Evolutionary conservation across 2,888 invertebrate genomes (phyloP).

Genomic region (Hydrotaea diabolus): DNA sequence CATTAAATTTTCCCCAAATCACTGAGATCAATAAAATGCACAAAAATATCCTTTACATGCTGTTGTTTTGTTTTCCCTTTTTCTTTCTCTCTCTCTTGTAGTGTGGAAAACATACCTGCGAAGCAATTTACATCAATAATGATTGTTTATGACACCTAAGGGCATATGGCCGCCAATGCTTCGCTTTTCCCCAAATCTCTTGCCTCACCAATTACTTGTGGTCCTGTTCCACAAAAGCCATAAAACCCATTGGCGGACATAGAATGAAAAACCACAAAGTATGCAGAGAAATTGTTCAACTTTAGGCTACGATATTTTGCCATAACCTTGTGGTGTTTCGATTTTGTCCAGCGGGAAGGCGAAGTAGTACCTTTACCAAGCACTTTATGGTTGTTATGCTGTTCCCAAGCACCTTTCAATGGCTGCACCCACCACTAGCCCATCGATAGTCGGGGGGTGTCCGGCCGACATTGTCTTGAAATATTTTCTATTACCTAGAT

Average conservation of each 20-base stretch:
- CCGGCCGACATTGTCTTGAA: not conserved
- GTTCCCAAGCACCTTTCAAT: not conserved
- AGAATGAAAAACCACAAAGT: not conserved
- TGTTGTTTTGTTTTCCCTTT: not conserved
- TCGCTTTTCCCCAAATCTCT: not conserved
- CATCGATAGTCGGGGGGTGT: not conserved
- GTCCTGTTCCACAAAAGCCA: not conserved
- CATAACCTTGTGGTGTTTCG: not conserved
- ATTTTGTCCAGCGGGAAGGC: not conserved
- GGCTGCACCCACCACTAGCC: not conserved
- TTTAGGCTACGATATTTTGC: not conserved
- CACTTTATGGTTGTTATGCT: not conserved
- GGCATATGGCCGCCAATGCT: not conserved
- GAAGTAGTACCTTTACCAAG: not conserved
- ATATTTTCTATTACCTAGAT: not conserved
- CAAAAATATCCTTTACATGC: not conserved
- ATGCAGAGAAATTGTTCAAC: not conserved
- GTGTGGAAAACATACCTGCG: not conserved
- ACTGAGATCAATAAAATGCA: not conserved
- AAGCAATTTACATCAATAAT: slow-evolving; percentile 2
- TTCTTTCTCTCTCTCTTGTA: too few species aligned
- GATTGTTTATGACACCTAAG: slow-evolving; percentile 2
- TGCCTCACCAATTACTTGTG: too few species aligned
- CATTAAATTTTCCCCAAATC: not conserved
- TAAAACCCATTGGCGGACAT: not conserved